Evolutionary conservation across 2,888 invertebrate species (phyloP).

Genomic region (Plemyria rubiginata): DNA sequence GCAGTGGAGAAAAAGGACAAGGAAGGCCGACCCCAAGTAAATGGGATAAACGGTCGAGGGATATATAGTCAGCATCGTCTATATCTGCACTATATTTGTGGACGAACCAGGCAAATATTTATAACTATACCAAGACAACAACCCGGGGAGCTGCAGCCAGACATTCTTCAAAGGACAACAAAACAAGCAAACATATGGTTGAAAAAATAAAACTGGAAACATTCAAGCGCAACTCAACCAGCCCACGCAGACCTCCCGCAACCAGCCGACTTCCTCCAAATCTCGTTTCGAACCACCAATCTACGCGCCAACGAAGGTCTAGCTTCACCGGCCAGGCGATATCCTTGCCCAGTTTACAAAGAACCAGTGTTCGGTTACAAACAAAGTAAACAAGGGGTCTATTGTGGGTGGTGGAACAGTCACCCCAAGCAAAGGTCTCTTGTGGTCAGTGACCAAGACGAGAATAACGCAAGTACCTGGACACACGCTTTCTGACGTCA

Average conservation of each 20-base stretch:
- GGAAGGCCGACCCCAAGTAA: too few species aligned
- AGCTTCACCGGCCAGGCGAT: constrained; percentile 50
- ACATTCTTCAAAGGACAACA: constrained; percentile 79
- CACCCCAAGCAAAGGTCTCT: constrained; percentile 80
- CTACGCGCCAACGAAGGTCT: constrained; percentile 54
- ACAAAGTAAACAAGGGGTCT: constrained; percentile 47
- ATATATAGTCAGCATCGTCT: too few species aligned
- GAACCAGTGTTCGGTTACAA: constrained; percentile 39
- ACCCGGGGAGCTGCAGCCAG: constrained; percentile 70
- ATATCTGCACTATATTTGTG: constrained; percentile 2
- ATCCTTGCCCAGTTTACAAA: constrained; percentile 37
- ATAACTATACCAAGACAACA: constrained; percentile 70
- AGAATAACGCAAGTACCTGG: constrained; percentile 74
- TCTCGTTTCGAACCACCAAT: constrained; percentile 58
- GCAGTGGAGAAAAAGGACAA: too few species aligned
- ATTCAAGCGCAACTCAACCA: constrained; percentile 56
- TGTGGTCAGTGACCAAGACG: constrained; percentile 82
- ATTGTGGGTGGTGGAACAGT: constrained; percentile 69
- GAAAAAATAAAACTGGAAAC: constrained; percentile 73
- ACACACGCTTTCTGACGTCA: constrained; percentile 71
- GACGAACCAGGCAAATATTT: constrained; percentile 54
- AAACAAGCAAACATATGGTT: constrained; percentile 79
- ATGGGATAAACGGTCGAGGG: too few species aligned
- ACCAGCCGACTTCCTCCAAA: constrained; percentile 63
- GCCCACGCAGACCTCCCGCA: constrained; percentile 54